Conservation (phyloP, 2,113 vertebrate species). For the Melanerpes formicivorus region DNA sequence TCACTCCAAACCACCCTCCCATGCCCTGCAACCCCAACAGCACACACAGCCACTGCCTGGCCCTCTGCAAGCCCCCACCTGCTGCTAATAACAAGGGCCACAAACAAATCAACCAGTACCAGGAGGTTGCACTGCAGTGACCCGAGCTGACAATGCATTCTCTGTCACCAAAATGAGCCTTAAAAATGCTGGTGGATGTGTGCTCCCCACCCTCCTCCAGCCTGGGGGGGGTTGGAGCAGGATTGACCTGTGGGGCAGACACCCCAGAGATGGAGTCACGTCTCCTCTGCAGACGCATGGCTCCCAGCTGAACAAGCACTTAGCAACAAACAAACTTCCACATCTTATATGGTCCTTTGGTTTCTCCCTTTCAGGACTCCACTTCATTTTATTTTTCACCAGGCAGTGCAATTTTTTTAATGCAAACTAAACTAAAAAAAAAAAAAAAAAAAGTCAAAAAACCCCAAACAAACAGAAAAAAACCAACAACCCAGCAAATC, state of each 20-base stretch:
- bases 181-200: background rate
- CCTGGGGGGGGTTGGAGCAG: background rate
- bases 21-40: background rate
- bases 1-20: background rate
- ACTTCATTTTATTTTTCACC: background rate
- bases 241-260: accelerated
- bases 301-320: background rate
- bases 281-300: background rate
- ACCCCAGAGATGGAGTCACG: accelerated
- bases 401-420: background rate
- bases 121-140: background rate
- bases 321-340: background rate
- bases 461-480: too few species aligned
- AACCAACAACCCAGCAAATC: background rate
- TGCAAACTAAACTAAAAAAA: background rate
- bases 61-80: accelerated
- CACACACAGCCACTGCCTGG: accelerated
- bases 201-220: background rate
- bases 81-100: background rate
- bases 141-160: background rate
- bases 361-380: background rate
- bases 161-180: background rate
- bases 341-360: background rate
- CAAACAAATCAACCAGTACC: background rate
- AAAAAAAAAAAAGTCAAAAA: background rate